phyloP scores from a whole-genome alignment of 2,888 invertebrate species.

The Gymnocheta viridis region DNA sequence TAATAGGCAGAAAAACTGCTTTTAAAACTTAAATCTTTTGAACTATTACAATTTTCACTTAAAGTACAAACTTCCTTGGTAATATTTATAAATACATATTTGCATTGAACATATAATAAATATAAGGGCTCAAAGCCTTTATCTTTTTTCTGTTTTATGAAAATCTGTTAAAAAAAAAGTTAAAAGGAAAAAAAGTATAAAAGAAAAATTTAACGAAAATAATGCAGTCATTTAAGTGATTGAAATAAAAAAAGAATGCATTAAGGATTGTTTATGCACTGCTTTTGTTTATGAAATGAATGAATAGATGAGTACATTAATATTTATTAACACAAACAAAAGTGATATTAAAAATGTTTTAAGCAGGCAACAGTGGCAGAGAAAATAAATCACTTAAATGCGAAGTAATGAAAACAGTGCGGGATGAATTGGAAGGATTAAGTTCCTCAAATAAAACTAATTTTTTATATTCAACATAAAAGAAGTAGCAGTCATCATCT shows the following conservation, averaged over 20 bases:
- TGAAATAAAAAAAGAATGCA: conserved; percentile 54
- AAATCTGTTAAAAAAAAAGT: conserved; percentile 14
- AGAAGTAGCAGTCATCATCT: too few species aligned
- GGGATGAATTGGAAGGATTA: background rate
- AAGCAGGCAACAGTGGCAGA: background rate
- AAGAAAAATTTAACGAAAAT: conserved; percentile 47
- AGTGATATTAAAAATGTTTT: conserved; percentile 24
- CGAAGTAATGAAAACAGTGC: background rate
- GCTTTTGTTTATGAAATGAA: conserved; percentile 50
- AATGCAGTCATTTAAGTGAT: conserved; percentile 58
- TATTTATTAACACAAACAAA: conserved; percentile 52
- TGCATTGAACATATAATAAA: background rate
- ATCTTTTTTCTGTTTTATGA: background rate
- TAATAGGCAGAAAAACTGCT: too few species aligned
- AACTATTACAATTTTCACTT: too few species aligned
- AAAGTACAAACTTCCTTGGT: background rate
- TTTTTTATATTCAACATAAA: too few species aligned
- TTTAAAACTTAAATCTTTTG: too few species aligned
- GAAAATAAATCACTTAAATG: background rate
- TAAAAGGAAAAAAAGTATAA: conserved; percentile 21
- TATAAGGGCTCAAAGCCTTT: background rate
- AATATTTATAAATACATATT: background rate
- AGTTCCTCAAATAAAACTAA: too few species aligned
- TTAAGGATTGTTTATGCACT: conserved; percentile 33
- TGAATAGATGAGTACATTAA: conserved; percentile 48